phyloP scores from a whole-genome alignment of 2,888 invertebrate species.

The Phlogophora meticulosa region DNA sequence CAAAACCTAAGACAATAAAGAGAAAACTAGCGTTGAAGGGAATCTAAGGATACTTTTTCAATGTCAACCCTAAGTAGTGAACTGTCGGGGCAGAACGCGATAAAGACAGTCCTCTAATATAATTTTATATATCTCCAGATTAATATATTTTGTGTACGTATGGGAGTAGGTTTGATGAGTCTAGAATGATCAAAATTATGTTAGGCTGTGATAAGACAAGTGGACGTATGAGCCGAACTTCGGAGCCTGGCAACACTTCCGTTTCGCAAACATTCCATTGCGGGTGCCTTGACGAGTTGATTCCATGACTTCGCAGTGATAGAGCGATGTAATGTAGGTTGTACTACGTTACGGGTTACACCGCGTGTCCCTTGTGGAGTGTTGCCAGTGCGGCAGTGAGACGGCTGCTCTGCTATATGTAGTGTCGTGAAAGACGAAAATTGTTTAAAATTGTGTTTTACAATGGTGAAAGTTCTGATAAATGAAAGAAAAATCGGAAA shows the following conservation, averaged over 20 bases:
- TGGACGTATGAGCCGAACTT: conserved; percentile 14
- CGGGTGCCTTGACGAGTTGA: conserved; percentile 32
- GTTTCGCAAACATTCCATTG: conserved; percentile 55
- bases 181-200: conserved; percentile 52
- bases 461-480: background rate
- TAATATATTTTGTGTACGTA: conserved; percentile 67
- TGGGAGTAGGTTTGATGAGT: conserved; percentile 32
- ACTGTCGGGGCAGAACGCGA: conserved; percentile 18
- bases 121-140: conserved; percentile 43
- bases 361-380: conserved; percentile 27
- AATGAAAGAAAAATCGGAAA: conserved; percentile 7
- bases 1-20: conserved; percentile 1
- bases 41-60: background rate
- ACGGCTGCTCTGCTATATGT: background rate
- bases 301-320: conserved; percentile 44
- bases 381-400: conserved; percentile 32
- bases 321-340: conserved; percentile 31
- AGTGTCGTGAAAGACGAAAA: conserved; percentile 13
- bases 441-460: conserved; percentile 18
- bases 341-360: conserved; percentile 13
- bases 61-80: background rate
- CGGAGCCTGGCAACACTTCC: conserved; percentile 27
- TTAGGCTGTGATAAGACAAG: conserved; percentile 68
- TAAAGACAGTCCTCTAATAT: conserved; percentile 31
- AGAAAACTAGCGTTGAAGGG: background rate